Conservation (phyloP, 2,888 invertebrate species). For the Diarsia mendica region DNA sequence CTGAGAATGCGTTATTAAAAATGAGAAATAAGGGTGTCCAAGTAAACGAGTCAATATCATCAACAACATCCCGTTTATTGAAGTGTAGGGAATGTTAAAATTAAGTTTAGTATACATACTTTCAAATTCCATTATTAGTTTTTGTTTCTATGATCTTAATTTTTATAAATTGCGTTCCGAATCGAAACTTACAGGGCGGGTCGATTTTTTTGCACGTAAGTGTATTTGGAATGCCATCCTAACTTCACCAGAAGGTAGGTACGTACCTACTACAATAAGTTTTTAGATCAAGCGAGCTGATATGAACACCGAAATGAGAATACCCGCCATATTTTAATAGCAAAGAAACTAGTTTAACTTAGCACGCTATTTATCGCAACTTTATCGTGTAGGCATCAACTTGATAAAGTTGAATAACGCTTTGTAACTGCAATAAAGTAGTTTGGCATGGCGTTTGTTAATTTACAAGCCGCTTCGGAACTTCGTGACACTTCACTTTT, state of each 20-base stretch:
- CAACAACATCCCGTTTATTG: too few relatives aligned
- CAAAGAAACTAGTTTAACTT: slow-evolving; percentile 64
- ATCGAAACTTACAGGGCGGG: too few relatives aligned
- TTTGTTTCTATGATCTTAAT: too few relatives aligned
- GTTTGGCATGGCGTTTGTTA: slow-evolving; percentile 74
- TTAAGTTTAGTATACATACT: too few relatives aligned
- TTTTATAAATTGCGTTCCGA: too few relatives aligned
- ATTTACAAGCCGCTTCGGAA: slow-evolving; percentile 72
- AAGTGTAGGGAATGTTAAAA: too few relatives aligned
- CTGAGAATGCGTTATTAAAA: too few relatives aligned
- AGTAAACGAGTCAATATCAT: too few relatives aligned
- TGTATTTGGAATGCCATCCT: slow-evolving; percentile 9
- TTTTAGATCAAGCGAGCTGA: slow-evolving; percentile 41
- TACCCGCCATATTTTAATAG: slow-evolving; percentile 42
- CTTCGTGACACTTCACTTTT: slow-evolving; percentile 72
- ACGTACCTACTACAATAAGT: slow-evolving; percentile 7
- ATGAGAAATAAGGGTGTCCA: too few relatives aligned
- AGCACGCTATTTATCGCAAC: slow-evolving; percentile 77
- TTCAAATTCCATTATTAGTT: too few relatives aligned
- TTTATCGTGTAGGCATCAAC: slow-evolving; percentile 73
- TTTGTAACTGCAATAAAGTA: slow-evolving; percentile 68
- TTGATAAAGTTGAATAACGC: slow-evolving; percentile 81
- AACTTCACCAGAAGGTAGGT: neutral
- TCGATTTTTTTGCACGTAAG: too few relatives aligned
- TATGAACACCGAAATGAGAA: slow-evolving; percentile 34